Evolutionary conservation across 2,113 vertebrate species (phyloP), one percentile per base, ranked within the genome.

Genomic region (Labeo rohita): DNA sequence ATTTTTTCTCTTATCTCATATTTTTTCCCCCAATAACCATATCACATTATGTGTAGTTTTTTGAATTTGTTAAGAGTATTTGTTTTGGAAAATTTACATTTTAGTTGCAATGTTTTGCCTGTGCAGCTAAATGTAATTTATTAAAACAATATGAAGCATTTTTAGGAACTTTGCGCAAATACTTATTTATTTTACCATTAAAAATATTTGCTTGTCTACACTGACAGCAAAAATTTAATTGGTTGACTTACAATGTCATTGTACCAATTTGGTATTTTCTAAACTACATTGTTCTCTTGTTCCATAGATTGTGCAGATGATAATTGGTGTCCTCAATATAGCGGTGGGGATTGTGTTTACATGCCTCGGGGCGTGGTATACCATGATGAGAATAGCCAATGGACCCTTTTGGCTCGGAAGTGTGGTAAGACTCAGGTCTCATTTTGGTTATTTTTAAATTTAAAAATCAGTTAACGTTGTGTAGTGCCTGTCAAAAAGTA

Each of bases 221-320:
- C 13, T 8, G 15, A 68, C 7, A 39, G 66, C 34, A 36, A 16
- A 39, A 8, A 66, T 66, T 16, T 36, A 13, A 68, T 72, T 72
- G 36, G 16, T 45, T 72, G 8, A 18, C 8, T 43, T 68, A 16
- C 4, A 2, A 11, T 66, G 2, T 52, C 2, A 8, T 83, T 34
- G 0, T 72, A 36, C 36, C 28, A 68, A 8, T 12, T 39, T 39
- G 13, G 3, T 1, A 73, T 73, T 2, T 45, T 73, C 39, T 47
- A n/a, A 43, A 21, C 18, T 16, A 21, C 21, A 45, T 83, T 86
- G 79, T 76, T 12, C 79, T 45, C 1, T 54, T 74, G 28, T 88
- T 79, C 11, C 43, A 23, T 88, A 95, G 94, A 45, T 90, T 7
- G 47, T 92, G 80, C 94, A 95, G 63, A 92, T 94, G 2, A 88